Evolutionary conservation across 2,113 vertebrate species (phyloP).

Genomic region (Tenebrosternarchus preto): DNA sequence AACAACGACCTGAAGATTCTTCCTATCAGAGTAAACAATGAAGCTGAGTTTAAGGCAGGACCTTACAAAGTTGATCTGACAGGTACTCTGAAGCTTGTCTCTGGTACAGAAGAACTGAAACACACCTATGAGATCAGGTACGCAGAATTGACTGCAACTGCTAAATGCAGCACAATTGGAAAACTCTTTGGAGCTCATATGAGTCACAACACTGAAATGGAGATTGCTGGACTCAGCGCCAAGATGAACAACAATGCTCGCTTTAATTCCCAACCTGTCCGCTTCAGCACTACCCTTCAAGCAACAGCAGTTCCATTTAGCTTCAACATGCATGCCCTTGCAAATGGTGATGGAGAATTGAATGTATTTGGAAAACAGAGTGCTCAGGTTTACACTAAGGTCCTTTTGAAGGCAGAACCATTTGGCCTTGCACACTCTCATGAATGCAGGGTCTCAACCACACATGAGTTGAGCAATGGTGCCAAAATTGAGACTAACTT

Average conservation of each 20-base stretch:
- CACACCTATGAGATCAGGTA: conserved; percentile 81
- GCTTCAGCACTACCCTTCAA: conserved; percentile 77
- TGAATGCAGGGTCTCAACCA: conserved; percentile 83
- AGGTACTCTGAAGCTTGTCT: conserved; percentile 78
- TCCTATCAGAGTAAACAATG: conserved; percentile 72
- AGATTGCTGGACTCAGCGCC: conserved; percentile 80
- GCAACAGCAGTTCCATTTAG: conserved; percentile 80
- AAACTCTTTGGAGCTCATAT: conserved; percentile 78
- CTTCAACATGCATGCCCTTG: conserved; percentile 79
- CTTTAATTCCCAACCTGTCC: conserved; percentile 80
- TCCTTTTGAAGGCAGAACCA: conserved; percentile 84
- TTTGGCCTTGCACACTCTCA: conserved; percentile 84
- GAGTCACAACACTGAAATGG: conserved; percentile 78
- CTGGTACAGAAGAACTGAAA: conserved; percentile 78
- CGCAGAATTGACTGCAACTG: conserved; percentile 73
- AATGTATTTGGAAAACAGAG: conserved; percentile 80
- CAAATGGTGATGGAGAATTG: conserved; percentile 83
- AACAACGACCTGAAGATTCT: conserved; percentile 79
- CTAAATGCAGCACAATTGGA: conserved; percentile 82
- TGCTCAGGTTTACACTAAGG: conserved; percentile 85
- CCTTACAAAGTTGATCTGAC: conserved; percentile 79
- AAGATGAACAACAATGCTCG: conserved; percentile 75
- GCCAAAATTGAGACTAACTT: conserved; percentile 72
- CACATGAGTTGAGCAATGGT: conserved; percentile 69
- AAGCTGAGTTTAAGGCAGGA: conserved; percentile 76